Evolutionary conservation across 1,140 invertebrate species (phyloP), one percentile per base, ranked within the genome.

Genomic region (Drosophila malerkotliana): DNA sequence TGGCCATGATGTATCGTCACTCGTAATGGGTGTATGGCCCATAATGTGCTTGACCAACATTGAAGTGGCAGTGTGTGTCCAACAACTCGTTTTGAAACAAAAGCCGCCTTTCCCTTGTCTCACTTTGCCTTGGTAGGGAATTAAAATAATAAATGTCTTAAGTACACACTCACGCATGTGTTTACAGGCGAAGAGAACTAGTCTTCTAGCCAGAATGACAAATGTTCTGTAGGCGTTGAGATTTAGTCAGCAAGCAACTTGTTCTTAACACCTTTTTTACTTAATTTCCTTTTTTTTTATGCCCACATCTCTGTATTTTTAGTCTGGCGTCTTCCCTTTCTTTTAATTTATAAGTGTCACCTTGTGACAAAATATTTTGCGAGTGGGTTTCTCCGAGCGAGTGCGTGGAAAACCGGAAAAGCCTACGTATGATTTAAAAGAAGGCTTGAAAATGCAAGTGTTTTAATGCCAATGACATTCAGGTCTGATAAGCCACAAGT

Each of bases 1-100:
- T 69, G 71, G 37, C 34, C 69, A 21, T 49, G 44, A 66, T 66
- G 30, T 67, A 67, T 67, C 51, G 41, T 49, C 4, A 59, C 34
- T 45, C 30, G 75, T 48, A 62, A 34, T 64, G 71, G 61, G 56
- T 55, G 55, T 49, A 77, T 62, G 12, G 12, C 66, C 61, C 72
- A 57, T 76, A 83, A 83, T 83, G 72, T 79, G 80, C 76, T 83
- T 83, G 80, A 84, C 80, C 80, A 84, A 87, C 83, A 81, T 81
- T 87, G 49, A 82, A 85, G 78, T 85, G 74, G 49, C 78, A 85
- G 78, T 85, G 74, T 67, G 67, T 7, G 26, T 0, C 64, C 58
- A 48, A 52, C 73, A 71, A 87, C 75, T 79, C 64, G 79, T 87
- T 81, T 77, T 77, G 73, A 77, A 80, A 85, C 67, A 80, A 76